Percentiles rank a stretch among this genome's conserved stretches.
phyloP scores from a whole-genome alignment of 2,113 vertebrate species.

The Agelaius tricolor region DNA sequence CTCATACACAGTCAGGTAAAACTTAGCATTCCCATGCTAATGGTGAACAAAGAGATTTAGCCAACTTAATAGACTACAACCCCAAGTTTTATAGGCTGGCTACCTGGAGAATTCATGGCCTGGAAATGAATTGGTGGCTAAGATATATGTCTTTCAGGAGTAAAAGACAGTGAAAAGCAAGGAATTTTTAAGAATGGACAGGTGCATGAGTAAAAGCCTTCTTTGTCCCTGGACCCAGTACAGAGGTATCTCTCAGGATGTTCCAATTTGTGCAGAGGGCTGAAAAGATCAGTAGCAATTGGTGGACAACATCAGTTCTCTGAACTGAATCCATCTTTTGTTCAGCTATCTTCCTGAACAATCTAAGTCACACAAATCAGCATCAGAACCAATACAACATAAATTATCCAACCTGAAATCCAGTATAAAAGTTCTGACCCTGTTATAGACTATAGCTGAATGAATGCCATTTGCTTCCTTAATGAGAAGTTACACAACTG shows the following conservation, averaged over 20 bases:
- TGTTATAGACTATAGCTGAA: not conserved
- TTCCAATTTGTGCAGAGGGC: not conserved
- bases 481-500: not conserved
- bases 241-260: not conserved
- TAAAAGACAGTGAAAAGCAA: not conserved
- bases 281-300: not conserved
- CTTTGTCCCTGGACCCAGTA: not conserved
- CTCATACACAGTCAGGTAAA: not conserved
- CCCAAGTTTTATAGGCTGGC: not conserved
- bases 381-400: not conserved
- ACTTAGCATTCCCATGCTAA: not conserved
- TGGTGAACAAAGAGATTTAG: not conserved
- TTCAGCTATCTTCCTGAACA: not conserved
- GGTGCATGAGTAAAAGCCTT: not conserved
- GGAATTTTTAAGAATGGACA: not conserved
- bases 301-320: not conserved
- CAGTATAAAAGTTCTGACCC: not conserved
- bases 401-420: not conserved
- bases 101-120: not conserved
- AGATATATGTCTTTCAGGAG: not conserved
- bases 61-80: not conserved
- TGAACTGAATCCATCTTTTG: not conserved
- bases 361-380: not conserved
- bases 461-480: not conserved
- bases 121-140: not conserved